phyloP scores from a whole-genome alignment of 2,113 vertebrate genomes.

The Cervus canadensis region DNA sequence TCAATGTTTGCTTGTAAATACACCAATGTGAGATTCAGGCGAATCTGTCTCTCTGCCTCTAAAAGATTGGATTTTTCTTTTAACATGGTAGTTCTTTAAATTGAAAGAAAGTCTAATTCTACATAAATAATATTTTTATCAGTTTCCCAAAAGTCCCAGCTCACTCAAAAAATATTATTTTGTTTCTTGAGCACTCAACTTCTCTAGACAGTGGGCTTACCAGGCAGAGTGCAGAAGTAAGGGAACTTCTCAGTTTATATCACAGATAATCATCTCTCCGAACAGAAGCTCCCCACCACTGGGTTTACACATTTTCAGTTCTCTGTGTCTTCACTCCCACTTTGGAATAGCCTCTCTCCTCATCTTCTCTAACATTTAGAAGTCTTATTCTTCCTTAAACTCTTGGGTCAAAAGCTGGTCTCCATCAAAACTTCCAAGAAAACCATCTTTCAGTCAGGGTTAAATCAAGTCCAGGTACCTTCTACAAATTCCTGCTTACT shows the following conservation, averaged over 20 bases:
- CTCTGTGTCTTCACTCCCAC: background rate
- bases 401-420: background rate
- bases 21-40: background rate
- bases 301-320: background rate
- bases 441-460: background rate
- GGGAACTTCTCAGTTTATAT: background rate
- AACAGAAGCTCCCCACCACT: background rate
- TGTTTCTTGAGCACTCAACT: background rate
- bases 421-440: background rate
- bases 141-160: background rate
- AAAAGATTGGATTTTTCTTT: background rate
- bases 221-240: background rate
- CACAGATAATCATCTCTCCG: background rate
- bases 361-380: background rate
- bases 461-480: background rate
- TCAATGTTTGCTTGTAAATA: background rate
- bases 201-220: background rate
- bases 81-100: background rate
- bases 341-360: background rate
- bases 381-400: background rate
- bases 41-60: background rate
- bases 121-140: background rate
- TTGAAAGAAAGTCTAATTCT: background rate
- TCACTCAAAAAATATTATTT: background rate
- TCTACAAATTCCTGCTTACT: background rate